These are phyloP conservation scores for Orchesella flavescens DNA, from an alignment of 2,888 invertebrate species.

Conservation along the genomic window DNA sequence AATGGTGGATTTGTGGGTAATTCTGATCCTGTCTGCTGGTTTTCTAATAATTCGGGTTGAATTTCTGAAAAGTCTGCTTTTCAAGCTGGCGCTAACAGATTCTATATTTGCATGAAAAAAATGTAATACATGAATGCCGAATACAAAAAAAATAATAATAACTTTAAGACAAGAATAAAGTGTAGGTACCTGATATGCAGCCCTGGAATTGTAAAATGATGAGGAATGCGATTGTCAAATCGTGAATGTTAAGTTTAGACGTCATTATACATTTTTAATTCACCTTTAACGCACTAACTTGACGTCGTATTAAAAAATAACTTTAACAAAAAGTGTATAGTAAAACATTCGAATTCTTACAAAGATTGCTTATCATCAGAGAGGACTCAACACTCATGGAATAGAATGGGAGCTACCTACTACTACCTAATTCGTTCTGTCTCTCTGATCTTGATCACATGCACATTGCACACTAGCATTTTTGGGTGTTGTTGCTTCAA, in stretches of 20 bases:
- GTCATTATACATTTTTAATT: neutral
- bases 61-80: conserved; percentile 32
- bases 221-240: neutral
- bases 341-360: no score
- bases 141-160: neutral
- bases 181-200: neutral
- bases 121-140: neutral
- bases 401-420: no score
- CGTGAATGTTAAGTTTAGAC: neutral
- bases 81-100: conserved; percentile 21
- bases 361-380: no score
- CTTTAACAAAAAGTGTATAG: no score
- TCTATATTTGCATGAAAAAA: neutral
- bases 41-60: neutral
- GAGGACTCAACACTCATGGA: no score
- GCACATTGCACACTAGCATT: no score
- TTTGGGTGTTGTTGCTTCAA: neutral
- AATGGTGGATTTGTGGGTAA: neutral
- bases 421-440: no score
- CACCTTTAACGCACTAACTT: no score
- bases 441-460: no score
- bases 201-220: neutral
- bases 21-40: neutral
- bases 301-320: no score
- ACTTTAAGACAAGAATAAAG: neutral